Evolutionary conservation across 2,113 vertebrate genomes (phyloP).

Genomic region (Periophthalmus modestus): DNA sequence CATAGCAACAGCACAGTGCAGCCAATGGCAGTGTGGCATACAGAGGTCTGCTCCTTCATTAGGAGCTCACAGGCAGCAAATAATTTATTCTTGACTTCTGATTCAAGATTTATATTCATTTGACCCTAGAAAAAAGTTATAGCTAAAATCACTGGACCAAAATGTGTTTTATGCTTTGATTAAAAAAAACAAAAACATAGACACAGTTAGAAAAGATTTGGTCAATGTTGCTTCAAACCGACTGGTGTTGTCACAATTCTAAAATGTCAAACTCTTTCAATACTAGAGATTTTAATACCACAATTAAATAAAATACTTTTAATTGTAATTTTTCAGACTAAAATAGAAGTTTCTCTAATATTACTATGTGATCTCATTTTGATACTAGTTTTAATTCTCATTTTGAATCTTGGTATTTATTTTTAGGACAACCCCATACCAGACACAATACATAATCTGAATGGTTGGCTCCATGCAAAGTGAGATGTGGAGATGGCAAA

Average conservation of each 20-base stretch:
- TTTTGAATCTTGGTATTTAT: neutral
- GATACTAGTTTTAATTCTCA: neutral
- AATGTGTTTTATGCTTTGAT: neutral
- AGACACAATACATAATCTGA: neutral
- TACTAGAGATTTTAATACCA: too few relatives aligned
- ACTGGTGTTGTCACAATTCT: neutral
- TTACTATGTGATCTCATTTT: neutral
- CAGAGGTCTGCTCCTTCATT: conserved; percentile 22
- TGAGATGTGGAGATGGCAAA: conserved; percentile 12
- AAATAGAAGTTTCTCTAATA: neutral
- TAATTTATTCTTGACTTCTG: conserved; percentile 20
- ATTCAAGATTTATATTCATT: neutral
- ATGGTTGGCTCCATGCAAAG: conserved; percentile 43
- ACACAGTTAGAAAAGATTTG: too few relatives aligned
- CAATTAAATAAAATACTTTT: too few relatives aligned
- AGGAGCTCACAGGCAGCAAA: conserved; percentile 17
- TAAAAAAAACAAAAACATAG: too few relatives aligned
- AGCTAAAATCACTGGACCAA: neutral
- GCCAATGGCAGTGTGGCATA: conserved; percentile 43
- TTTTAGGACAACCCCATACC: too few relatives aligned
- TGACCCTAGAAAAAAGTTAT: neutral
- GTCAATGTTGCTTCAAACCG: neutral
- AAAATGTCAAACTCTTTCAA: too few relatives aligned
- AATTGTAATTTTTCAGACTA: too few relatives aligned
- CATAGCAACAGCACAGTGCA: conserved; percentile 49